Base-by-base conservation (phyloP, 2,888 invertebrate genomes). In the Dromius quadrimaculatus region DNA sequence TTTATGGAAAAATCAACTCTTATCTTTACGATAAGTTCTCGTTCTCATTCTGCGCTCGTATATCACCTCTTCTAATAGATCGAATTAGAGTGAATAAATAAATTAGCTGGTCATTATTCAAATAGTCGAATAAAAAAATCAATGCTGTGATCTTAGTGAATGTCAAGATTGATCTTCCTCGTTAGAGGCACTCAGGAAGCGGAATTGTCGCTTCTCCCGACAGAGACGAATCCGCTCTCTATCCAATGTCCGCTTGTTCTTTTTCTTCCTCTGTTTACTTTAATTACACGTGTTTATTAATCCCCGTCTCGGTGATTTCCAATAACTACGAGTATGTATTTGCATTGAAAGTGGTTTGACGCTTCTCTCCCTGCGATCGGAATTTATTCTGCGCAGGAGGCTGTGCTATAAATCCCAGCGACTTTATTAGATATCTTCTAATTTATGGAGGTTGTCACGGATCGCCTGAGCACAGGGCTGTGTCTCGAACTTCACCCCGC, bases 401-500 rank as follows among this genome's bases (percentile, higher is more conserved):
- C 80, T 79, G 79, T 80, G 80, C 70, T 70, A 82, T 82, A 82
- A 82, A 82, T 82, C 82, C 79, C 79, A 78, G 80, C 80, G 81
- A 82, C 82, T 82, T 82, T 82, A 82, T 82, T 82, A 82, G 82
- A 82, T 82, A 82, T 82, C 81, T 80, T 76, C 81, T 82, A 82
- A 82, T 82, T 82, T 82, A 82, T 82, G 77, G 81, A 78, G 77
- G 79, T 78, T 80, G 81, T 81, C 81, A 80, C 78, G 77, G 50
- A 57, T 66, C 57, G 66, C 66, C 47, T 66, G 57, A 38, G 54
- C 65, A 45, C 41, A 43, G 45, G 45, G 41, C 47, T 32, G 54
- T 34, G 36, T 23, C 13, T n/a, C 54, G 6, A 4, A 11, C 4
- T 2, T 22, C 57, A 43, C 4, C 23, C 41, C 38, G 4, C 23